phyloP scores from a whole-genome alignment of 2,888 invertebrate genomes.

The Torymus aiolomorphi region DNA sequence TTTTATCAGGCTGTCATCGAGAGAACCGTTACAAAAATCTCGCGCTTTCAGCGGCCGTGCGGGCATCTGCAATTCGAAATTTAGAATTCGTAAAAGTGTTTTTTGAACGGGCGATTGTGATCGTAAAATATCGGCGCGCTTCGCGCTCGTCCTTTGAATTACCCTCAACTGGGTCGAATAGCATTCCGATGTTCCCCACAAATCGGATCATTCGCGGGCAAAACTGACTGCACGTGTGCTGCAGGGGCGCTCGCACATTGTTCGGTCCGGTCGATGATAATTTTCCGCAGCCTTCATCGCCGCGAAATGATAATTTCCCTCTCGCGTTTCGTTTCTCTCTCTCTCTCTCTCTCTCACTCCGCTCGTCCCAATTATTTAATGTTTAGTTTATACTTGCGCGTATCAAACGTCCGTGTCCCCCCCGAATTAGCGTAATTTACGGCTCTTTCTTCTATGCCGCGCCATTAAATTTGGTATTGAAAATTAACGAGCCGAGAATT shows the following conservation, averaged over 20 bases:
- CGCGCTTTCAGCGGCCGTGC: background rate
- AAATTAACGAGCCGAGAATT: slow-evolving; percentile 3
- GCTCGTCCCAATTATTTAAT: slow-evolving; percentile 23
- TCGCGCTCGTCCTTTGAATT: slow-evolving; percentile 27
- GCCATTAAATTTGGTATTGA: too few relatives aligned
- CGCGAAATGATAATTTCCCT: slow-evolving; percentile 31
- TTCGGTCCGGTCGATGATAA: slow-evolving; percentile 30
- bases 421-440: slow-evolving; percentile 8
- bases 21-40: background rate
- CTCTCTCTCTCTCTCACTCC: too few relatives aligned
- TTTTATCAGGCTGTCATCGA: slow-evolving; percentile 19
- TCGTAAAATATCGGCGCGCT: slow-evolving; percentile 39
- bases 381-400: slow-evolving; percentile 32
- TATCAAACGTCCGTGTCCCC: slow-evolving; percentile 3
- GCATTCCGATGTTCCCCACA: slow-evolving; percentile 44
- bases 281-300: slow-evolving; percentile 15
- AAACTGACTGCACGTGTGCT: slow-evolving; percentile 34
- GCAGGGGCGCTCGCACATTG: background rate
- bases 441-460: background rate
- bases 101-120: slow-evolving; percentile 14
- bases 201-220: slow-evolving; percentile 47
- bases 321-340: too few relatives aligned
- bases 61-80: slow-evolving; percentile 27
- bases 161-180: slow-evolving; percentile 36
- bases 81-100: slow-evolving; percentile 29